phyloP scores from a whole-genome alignment of 53 echinoderm and acorn worm species.

The Paracentrotus lividus region DNA sequence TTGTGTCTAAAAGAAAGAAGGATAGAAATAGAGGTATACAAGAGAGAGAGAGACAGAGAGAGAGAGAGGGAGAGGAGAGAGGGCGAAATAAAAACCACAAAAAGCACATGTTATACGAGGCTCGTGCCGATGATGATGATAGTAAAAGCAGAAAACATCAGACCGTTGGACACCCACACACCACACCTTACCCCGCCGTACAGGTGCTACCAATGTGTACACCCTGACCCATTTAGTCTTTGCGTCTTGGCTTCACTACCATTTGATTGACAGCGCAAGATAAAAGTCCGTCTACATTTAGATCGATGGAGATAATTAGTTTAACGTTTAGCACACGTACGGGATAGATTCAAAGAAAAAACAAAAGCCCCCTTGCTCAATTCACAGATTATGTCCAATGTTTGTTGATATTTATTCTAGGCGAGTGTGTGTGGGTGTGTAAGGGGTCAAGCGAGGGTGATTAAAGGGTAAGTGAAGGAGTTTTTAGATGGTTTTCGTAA shows the following conservation, averaged over 20 bases:
- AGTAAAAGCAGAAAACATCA: not conserved
- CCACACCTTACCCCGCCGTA: slow-evolving; percentile 27
- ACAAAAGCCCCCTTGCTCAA: not conserved
- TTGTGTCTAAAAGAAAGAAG: not conserved
- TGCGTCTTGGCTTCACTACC: not conserved
- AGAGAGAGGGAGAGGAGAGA: not conserved
- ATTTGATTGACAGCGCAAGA: not conserved
- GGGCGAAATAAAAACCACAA: not conserved
- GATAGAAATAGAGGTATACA: not conserved
- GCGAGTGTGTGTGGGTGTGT: not conserved
- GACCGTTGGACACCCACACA: not conserved
- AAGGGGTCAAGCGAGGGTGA: not conserved
- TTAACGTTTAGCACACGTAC: not conserved
- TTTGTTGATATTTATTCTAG: not conserved
- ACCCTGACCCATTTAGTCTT: not conserved
- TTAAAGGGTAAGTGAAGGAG: not conserved
- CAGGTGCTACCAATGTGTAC: slow-evolving; percentile 19
- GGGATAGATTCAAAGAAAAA: not conserved
- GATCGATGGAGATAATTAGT: slow-evolving; percentile 22
- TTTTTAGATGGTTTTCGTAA: not conserved
- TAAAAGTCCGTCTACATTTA: not conserved
- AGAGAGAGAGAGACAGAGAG: not conserved
- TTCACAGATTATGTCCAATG: not conserved
- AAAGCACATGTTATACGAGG: not conserved
- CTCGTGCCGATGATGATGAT: not conserved